phyloP scores from a whole-genome alignment of 2,888 invertebrate species.

The Beris morrisii region DNA sequence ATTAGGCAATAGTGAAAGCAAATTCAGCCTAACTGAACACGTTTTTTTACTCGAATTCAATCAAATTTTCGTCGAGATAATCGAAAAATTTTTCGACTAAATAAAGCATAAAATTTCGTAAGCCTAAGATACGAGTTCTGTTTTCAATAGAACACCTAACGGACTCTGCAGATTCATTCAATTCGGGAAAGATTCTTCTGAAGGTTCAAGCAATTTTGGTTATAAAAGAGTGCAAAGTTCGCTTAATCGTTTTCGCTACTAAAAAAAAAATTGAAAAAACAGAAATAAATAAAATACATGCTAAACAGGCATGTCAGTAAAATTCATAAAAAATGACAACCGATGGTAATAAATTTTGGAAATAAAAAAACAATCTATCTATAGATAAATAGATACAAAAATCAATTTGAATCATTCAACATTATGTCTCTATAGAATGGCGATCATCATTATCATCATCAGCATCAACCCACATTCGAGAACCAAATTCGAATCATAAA shows the following conservation, averaged over 20 bases:
- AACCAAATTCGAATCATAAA: conserved; percentile 12
- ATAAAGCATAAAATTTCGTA: not conserved
- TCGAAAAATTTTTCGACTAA: conserved; percentile 5
- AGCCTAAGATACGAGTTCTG: too few relatives aligned
- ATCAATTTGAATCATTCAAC: conserved; percentile 26
- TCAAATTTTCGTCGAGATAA: not conserved
- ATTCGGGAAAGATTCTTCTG: conserved; percentile 15
- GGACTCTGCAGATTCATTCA: conserved; percentile 4
- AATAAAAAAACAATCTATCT: conserved; percentile 8
- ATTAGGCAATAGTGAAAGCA: not conserved
- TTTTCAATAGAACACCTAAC: conserved; percentile 16
- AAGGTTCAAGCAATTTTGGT: not conserved
- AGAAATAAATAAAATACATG: not conserved
- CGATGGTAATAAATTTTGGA: conserved; percentile 17
- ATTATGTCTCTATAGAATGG: conserved; percentile 27
- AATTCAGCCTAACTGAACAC: conserved; percentile 19
- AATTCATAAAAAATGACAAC: conserved; percentile 22
- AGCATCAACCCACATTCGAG: conserved; percentile 16
- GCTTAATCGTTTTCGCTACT: conserved; percentile 29
- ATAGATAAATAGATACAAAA: conserved; percentile 18
- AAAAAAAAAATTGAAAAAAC: not conserved
- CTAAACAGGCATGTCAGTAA: conserved; percentile 12
- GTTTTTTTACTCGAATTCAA: too few relatives aligned
- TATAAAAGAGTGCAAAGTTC: conserved; percentile 23
- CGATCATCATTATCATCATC: conserved; percentile 24